A percentile compares a stretch with the other conserved stretches of the same genome.
These are phyloP conservation scores for Toxotes chatareus DNA, from an alignment of 2,113 vertebrate genomes.

Conservation along the genomic window DNA sequence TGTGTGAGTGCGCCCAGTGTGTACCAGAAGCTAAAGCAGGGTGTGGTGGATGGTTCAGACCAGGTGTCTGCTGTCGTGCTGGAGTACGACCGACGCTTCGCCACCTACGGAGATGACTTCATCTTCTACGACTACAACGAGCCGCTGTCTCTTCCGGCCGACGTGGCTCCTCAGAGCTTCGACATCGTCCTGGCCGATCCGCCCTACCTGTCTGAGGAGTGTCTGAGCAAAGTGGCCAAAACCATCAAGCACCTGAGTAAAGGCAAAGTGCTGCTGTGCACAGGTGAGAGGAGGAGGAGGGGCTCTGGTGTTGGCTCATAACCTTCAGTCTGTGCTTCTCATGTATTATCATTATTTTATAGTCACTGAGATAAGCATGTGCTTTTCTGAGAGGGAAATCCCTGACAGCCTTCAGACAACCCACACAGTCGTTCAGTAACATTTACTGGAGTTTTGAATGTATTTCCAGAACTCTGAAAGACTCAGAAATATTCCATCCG, in stretches of 20 bases:
- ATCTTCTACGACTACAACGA: conserved; percentile 94
- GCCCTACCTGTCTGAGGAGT: conserved; percentile 94
- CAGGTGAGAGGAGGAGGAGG: conserved; percentile 83
- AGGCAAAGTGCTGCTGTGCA: conserved; percentile 94
- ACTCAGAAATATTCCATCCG: too few relatives aligned
- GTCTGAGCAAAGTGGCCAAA: conserved; percentile 90
- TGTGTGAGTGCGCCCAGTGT: conserved; percentile 93
- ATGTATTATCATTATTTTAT: too few relatives aligned
- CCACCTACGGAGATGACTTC: conserved; percentile 91
- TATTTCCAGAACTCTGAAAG: too few relatives aligned
- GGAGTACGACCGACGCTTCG: conserved; percentile 93
- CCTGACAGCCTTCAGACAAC: background rate
- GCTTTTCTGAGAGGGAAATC: background rate
- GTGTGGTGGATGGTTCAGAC: conserved; percentile 48
- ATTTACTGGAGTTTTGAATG: too few relatives aligned
- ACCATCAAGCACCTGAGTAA: conserved; percentile 90
- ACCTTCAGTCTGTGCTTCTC: background rate
- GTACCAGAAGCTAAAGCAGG: conserved; percentile 93
- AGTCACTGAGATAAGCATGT: background rate
- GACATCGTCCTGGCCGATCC: conserved; percentile 95
- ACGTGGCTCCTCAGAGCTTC: conserved; percentile 86
- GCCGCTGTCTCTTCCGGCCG: conserved; percentile 86
- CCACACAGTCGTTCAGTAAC: background rate
- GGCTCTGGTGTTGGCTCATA: background rate
- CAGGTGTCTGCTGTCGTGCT: conserved; percentile 82